Percentiles rank a stretch among this genome's conserved stretches.
phyloP scores from a whole-genome alignment of 2,888 invertebrate genomes.

The Pseudococcus longispinus region DNA sequence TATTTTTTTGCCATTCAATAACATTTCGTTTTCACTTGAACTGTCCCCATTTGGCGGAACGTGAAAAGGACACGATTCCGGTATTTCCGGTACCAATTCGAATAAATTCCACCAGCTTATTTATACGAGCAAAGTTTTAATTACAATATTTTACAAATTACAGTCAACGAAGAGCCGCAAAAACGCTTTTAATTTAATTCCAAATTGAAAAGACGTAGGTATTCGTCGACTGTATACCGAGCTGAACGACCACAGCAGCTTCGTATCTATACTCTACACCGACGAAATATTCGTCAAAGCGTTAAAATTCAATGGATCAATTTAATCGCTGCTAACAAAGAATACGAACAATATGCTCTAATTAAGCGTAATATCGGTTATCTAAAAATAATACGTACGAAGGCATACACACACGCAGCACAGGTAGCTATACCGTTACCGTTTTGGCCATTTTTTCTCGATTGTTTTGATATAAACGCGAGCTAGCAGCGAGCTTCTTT shows the following conservation, averaged over 20 bases:
- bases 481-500: not conserved
- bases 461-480: conserved; percentile 9
- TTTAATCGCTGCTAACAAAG: not conserved
- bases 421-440: not conserved
- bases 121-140: not conserved
- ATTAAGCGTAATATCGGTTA: conserved; percentile 8
- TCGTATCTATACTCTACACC: too few species aligned
- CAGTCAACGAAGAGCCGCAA: not conserved
- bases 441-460: not conserved
- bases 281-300: not conserved
- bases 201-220: not conserved
- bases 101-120: not conserved
- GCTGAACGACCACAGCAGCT: too few species aligned
- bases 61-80: not conserved
- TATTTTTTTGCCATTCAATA: not conserved
- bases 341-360: conserved; percentile 21
- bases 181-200: conserved; percentile 18
- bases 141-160: conserved; percentile 24
- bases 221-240: not conserved
- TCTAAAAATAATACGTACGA: not conserved
- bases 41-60: not conserved
- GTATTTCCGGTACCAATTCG: not conserved
- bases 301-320: conserved; percentile 19
- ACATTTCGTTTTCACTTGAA: not conserved
- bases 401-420: not conserved